Base-by-base conservation (phyloP, 64 coral and sea anemone species). In the Montipora foliosa region DNA sequence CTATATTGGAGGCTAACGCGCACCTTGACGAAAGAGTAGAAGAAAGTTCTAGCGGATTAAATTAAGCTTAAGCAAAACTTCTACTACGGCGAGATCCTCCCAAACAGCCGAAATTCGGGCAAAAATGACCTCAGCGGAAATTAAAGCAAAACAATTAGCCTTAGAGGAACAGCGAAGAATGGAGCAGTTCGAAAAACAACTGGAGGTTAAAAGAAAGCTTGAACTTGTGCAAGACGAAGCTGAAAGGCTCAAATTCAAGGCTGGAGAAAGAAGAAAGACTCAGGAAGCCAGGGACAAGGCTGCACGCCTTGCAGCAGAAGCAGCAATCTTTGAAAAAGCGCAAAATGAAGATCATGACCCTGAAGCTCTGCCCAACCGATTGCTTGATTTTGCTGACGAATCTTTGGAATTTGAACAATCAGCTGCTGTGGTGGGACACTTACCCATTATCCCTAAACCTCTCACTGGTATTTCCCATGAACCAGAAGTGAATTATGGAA, bases 111-210 rank as follows among this genome's bases (percentile, higher is more conserved):
- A 67, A 69, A 67, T 69, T 73, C 82, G 82, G 1, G 83, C 83
- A 11, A 87, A 87, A 19, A 53, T 52, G 44, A 29, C 62, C 5
- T n/a, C 64, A 3, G 64, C 83, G 10, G 83, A 87, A 87, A 68
- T 87, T 4, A 87, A 52, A 71, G 83, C 66, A 48, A 69, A 86
- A 86, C 82, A 86, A 57, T 37, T 86, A 6, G 44, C 67, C 16
- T 17, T 68, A 47, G 29, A 86, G 61, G 60, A 86, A 46, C 37
- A 86, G 59, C 13, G 59, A 69, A 29, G 82, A 72, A 68, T 1
- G 17, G 1, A 70, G 83, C 44, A 51, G 29, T 74, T 87, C 8
- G 19, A 47, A 29, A 70, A 71, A 74, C 44, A 71, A 71, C 64
- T 50, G 83, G 64, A 87, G 4, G 20, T 20, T 52, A 72, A 19